These are phyloP conservation scores for Yponomeuta evonymella DNA, from an alignment of 2,888 invertebrate genomes.

Conservation along the genomic window DNA sequence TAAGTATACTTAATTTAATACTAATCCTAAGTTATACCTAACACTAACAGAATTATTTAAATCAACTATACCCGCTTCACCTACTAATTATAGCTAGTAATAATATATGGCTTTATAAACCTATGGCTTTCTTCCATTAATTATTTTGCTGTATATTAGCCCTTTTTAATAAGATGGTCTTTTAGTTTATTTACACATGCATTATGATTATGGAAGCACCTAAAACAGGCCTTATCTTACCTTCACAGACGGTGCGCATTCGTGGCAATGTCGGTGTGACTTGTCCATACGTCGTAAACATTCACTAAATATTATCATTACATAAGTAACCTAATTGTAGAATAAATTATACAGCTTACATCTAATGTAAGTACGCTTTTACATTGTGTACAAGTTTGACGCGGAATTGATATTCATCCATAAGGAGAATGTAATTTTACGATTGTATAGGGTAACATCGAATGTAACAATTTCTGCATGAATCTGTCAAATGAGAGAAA, in stretches of 20 bases:
- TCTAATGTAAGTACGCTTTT: background rate
- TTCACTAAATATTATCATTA: background rate
- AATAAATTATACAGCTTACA: background rate
- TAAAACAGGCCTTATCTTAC: background rate
- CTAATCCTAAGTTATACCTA: too few relatives aligned
- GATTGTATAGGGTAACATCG: background rate
- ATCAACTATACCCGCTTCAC: too few relatives aligned
- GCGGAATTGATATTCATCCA: background rate
- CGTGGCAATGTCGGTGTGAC: background rate
- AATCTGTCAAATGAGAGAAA: background rate
- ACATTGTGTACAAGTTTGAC: background rate
- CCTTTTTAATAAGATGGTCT: too few relatives aligned
- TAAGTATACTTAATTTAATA: too few relatives aligned
- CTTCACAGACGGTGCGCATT: background rate
- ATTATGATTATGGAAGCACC: background rate
- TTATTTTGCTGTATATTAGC: too few relatives aligned
- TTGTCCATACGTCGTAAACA: background rate
- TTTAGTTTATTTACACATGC: too few relatives aligned
- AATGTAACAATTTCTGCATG: background rate
- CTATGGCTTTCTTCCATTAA: too few relatives aligned
- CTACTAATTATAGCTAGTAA: too few relatives aligned
- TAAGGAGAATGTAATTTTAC: background rate
- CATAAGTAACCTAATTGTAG: background rate
- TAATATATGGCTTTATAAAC: too few relatives aligned
- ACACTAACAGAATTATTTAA: too few relatives aligned